Conservation (phyloP, 2,888 invertebrate species). For the Tridacna crocea region DNA sequence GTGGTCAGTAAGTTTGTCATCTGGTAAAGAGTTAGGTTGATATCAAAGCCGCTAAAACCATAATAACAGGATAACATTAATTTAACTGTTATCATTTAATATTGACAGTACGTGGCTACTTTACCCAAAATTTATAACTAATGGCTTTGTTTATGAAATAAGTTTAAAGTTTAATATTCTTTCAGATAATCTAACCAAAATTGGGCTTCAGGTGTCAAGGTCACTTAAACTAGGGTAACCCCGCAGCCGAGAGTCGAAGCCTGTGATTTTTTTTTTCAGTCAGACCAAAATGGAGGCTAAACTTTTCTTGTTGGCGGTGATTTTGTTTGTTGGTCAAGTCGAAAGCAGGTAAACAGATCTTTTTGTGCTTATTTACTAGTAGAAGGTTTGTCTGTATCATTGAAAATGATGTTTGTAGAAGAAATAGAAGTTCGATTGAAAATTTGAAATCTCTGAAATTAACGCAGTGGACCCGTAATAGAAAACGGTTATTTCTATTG, state of each 20-base stretch:
- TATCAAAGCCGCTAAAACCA: too few relatives aligned
- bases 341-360: conserved; percentile 1
- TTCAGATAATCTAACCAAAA: too few relatives aligned
- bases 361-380: neutral
- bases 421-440: too few relatives aligned
- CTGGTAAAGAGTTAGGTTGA: too few relatives aligned
- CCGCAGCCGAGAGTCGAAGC: neutral
- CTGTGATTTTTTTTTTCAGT: too few relatives aligned
- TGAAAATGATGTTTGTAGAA: too few relatives aligned
- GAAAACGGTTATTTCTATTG: too few relatives aligned
- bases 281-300: conserved; percentile 11
- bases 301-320: neutral
- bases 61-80: neutral
- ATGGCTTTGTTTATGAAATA: conserved; percentile 15
- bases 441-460: too few relatives aligned
- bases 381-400: too few relatives aligned
- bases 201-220: conserved; percentile 6
- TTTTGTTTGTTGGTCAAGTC: neutral
- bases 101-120: conserved; percentile 11
- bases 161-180: too few relatives aligned
- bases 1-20: too few relatives aligned
- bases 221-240: neutral
- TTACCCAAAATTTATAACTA: neutral
- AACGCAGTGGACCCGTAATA: too few relatives aligned
- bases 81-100: conserved; percentile 5